Conservation (phyloP, 2,888 invertebrate genomes). For the Maniola hyperantus region DNA sequence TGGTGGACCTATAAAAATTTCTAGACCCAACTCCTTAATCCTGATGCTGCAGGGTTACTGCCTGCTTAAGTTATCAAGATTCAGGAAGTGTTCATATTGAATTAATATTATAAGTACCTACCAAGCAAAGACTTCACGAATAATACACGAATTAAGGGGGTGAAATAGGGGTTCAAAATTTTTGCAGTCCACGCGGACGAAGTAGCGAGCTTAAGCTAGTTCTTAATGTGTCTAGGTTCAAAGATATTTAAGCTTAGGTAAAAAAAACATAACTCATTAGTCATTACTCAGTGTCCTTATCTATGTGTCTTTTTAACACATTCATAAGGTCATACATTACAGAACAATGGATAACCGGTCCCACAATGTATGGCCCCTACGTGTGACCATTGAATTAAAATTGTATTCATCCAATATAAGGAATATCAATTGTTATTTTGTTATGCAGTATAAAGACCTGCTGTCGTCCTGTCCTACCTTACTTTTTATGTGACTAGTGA, state of each 20-base stretch:
- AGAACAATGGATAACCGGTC: not conserved
- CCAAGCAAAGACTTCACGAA: too few species aligned
- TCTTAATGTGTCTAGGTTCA: not conserved
- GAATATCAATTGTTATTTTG: slow-evolving; percentile 2
- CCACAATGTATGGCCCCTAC: not conserved
- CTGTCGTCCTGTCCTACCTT: not conserved
- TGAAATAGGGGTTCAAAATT: too few species aligned
- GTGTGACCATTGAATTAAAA: slow-evolving; percentile 1
- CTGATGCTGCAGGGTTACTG: too few species aligned
- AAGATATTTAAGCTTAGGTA: not conserved
- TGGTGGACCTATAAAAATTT: too few species aligned
- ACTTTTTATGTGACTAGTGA: not conserved
- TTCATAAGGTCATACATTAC: not conserved
- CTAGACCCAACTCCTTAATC: too few species aligned
- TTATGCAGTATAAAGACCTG: not conserved
- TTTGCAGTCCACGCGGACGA: too few species aligned
- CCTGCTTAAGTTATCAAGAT: too few species aligned
- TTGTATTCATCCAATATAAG: slow-evolving; percentile 6
- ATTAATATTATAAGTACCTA: too few species aligned
- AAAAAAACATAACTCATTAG: not conserved
- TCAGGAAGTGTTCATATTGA: too few species aligned
- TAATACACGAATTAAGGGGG: too few species aligned
- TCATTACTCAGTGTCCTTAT: not conserved
- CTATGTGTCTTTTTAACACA: not conserved
- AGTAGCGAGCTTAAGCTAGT: not conserved